Evolutionary conservation across 1,140 invertebrate genomes (phyloP), one percentile per base, ranked within the genome.

Genomic region (Cyphomyrmex costatus): DNA sequence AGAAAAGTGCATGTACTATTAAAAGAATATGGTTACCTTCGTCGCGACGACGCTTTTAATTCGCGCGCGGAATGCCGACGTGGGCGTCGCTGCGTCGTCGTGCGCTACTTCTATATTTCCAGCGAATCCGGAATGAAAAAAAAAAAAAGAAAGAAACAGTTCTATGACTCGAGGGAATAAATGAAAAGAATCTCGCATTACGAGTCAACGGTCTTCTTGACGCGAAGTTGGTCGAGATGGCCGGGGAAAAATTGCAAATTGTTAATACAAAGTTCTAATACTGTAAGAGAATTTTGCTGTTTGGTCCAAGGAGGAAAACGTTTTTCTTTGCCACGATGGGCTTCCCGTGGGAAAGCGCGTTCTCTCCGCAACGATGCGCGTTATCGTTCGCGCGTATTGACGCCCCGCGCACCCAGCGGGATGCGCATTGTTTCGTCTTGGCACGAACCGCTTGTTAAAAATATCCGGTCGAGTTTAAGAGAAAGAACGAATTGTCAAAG

Each of bases 361-460:
- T 79, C 66, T 79, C 66, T 71, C 42, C 30, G 73, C 24, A 42
- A 42, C 51, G 79, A 65, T 21, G 36, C 21, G 27, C 42, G 12
- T 53, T 61, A 70, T 79, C 49, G 71, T 21, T 58, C 49, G 33
- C 16, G 42, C n/a, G 65, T 70, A 79, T 36, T 66, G 16, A 71
- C 71, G 33, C 5, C 24, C 14, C 46, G 49, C 53, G 66, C 21
- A 46, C 14, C 36, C 14, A 24, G 56, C 53, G 63, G 87, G 66
- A 77, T 61, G 74, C 74, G 53, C 82, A 90, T 91, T 91, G 91
- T 92, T 92, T 90, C 78, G 83, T 91, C 79, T 85, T 83, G 73
- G 87, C 90, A 88, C 83, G 90, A 87, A 88, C 71, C 78, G 88
- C 89, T 92, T 90, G 89, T 92, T 92, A 90, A 91, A 92, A 92